These are phyloP conservation scores for Diceros bicornis DNA, from an alignment of 2,797 vertebrate species.

Conservation along the genomic window DNA sequence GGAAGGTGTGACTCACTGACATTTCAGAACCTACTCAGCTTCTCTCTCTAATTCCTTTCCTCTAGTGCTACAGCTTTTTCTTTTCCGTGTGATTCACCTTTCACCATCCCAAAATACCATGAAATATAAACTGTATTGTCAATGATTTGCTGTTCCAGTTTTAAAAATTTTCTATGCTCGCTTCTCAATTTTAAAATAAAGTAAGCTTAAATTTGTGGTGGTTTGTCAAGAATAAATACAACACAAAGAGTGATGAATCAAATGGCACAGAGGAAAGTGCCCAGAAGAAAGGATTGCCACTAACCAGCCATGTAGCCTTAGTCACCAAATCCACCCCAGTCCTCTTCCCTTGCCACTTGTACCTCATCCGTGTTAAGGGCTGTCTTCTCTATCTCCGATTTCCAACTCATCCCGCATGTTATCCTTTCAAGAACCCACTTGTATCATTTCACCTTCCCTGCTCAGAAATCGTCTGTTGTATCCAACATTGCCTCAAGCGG, in stretches of 20 bases:
- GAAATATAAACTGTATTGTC: not conserved
- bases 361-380: accelerated
- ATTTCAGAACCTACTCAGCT: not conserved
- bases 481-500: not conserved
- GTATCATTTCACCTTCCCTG: not conserved
- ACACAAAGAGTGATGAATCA: not conserved
- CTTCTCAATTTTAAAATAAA: conserved; percentile 1
- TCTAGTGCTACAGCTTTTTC: not conserved
- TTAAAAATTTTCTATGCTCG: not conserved
- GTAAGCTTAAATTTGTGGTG: not conserved
- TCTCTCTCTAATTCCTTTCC: not conserved
- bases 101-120: not conserved
- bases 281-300: not conserved
- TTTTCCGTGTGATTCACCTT: not conserved
- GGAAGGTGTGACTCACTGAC: not conserved
- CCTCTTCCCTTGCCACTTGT: not conserved
- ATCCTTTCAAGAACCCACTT: not conserved
- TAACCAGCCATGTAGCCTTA: accelerated
- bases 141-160: not conserved
- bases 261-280: not conserved
- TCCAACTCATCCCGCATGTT: not conserved
- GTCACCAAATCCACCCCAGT: not conserved
- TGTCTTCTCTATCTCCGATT: not conserved
- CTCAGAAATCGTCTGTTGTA: not conserved
- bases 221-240: conserved; percentile 58